These are phyloP conservation scores for Ormyrus thymus DNA, from an alignment of 2,888 invertebrate species.

Conservation along the genomic window DNA sequence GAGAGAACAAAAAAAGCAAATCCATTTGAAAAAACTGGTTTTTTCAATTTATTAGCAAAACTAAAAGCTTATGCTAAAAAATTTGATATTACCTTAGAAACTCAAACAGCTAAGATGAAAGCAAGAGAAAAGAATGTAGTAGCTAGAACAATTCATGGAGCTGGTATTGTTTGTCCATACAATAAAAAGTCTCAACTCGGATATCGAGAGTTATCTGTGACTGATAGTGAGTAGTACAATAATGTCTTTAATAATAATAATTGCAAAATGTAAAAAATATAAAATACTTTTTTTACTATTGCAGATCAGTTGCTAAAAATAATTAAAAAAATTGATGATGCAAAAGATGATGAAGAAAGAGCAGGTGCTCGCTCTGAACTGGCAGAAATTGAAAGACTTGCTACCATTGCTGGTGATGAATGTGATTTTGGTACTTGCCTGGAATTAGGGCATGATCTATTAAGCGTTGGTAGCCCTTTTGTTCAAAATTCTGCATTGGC, in stretches of 20 bases:
- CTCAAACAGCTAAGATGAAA: conserved; percentile 79
- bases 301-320: conserved; percentile 82
- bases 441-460: conserved; percentile 91
- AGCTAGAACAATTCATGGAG: conserved; percentile 85
- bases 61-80: conserved; percentile 81
- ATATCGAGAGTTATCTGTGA: conserved; percentile 85
- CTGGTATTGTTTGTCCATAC: conserved; percentile 91
- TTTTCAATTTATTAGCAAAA: conserved; percentile 79
- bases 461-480: conserved; percentile 83
- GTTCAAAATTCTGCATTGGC: conserved; percentile 82
- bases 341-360: conserved; percentile 78
- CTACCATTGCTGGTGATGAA: conserved; percentile 94
- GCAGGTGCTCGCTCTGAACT: conserved; percentile 81
- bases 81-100: conserved; percentile 78
- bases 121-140: conserved; percentile 80
- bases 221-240: conserved; percentile 78
- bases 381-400: conserved; percentile 88
- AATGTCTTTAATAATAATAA: conserved; percentile 63
- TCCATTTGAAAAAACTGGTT: conserved; percentile 81
- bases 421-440: conserved; percentile 95
- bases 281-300: conserved; percentile 61
- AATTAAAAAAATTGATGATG: conserved; percentile 79
- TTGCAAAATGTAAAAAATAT: neutral
- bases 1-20: conserved; percentile 71
- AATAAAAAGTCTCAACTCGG: conserved; percentile 88